Percentiles rank a stretch among this genome's conserved stretches.
Evolutionary conservation across 2,888 invertebrate species (phyloP).

Genomic region (Aplocera efformata): DNA sequence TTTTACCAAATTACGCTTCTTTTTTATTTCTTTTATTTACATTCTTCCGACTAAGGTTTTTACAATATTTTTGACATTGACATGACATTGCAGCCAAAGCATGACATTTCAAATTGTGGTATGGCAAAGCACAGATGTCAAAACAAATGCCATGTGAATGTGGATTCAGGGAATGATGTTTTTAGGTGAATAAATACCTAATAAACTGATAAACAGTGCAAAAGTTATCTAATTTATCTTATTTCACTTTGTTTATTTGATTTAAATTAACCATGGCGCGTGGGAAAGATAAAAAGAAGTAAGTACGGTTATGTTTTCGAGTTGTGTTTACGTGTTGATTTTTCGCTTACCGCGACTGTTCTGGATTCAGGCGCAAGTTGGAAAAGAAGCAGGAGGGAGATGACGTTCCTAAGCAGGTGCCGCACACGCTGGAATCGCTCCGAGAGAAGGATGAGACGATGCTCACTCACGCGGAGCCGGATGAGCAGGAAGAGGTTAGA

Average conservation of each 20-base stretch:
- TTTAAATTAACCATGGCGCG: slow-evolving; percentile 52
- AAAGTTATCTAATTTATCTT: too few species aligned
- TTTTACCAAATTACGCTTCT: too few species aligned
- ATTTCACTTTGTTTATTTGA: too few species aligned
- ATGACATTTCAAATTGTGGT: not conserved
- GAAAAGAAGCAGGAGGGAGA: slow-evolving; percentile 75
- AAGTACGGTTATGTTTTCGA: slow-evolving; percentile 47
- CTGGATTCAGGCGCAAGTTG: slow-evolving; percentile 59
- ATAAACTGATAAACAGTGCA: not conserved
- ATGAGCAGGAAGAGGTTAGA: slow-evolving; percentile 86
- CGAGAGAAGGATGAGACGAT: slow-evolving; percentile 96
- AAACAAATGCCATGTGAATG: slow-evolving; percentile 8
- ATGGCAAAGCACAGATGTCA: slow-evolving; percentile 9
- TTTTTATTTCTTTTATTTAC: too few species aligned
- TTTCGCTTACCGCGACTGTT: slow-evolving; percentile 12
- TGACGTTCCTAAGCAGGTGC: slow-evolving; percentile 77
- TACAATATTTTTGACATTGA: not conserved
- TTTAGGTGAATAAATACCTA: not conserved
- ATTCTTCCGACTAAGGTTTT: too few species aligned
- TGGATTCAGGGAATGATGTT: not conserved
- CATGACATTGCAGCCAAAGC: too few species aligned
- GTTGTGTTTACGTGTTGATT: slow-evolving; percentile 19
- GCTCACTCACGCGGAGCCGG: slow-evolving; percentile 86
- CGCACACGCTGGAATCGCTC: slow-evolving; percentile 96
- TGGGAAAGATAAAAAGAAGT: slow-evolving; percentile 75